Base-by-base conservation (phyloP, 2,888 invertebrate genomes). In the Drosophila lacicola region DNA sequence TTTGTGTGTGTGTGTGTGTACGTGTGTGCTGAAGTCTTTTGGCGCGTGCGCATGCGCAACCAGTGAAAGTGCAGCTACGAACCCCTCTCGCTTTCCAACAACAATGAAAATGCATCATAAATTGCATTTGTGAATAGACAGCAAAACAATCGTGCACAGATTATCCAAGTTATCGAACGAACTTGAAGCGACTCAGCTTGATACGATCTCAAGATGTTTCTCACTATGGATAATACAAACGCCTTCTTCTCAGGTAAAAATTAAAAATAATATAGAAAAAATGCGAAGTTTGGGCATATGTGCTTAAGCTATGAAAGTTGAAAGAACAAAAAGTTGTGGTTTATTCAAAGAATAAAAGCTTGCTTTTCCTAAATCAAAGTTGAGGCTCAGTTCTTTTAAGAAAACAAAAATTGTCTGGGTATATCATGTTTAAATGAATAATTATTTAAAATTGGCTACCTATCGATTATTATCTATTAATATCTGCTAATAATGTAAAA, bases 181-280 rank as follows among this genome's bases (percentile, higher is more conserved):
- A 57, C 41, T 36, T 39, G 10, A 42, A 47, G n/a, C 14, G 9
- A 49, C 33, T 17, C 2, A 49, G 42, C 25, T 21, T 17, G 17
- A 39, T 0, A 55, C 53, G 41, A 74, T 50, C 70, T 69, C 80
- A 91, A 82, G 70, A 92, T 92, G 92, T 92, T 92, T 89, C 88
- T 92, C 42, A 90, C 91, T 64, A 88, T 92, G 90, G 92, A 92
- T 90, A 91, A 90, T 75, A 78, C 90, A 41, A 91, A 91, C 69
- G 83, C 91, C 11, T 92, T 92, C 73, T 90, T 92, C 85, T 92
- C 92, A 90, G 92, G 92, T 92, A 91, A 73, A 60, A 6, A 3
- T 19, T 10, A 5, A 14, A 34, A 5, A 29, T 13, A 5, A 34
- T 4, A 0, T 4, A 3, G 0, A 9, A 4, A 13, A 25, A 25